Conservation (phyloP, 2,797 vertebrate species). For the Brotula barbata region DNA sequence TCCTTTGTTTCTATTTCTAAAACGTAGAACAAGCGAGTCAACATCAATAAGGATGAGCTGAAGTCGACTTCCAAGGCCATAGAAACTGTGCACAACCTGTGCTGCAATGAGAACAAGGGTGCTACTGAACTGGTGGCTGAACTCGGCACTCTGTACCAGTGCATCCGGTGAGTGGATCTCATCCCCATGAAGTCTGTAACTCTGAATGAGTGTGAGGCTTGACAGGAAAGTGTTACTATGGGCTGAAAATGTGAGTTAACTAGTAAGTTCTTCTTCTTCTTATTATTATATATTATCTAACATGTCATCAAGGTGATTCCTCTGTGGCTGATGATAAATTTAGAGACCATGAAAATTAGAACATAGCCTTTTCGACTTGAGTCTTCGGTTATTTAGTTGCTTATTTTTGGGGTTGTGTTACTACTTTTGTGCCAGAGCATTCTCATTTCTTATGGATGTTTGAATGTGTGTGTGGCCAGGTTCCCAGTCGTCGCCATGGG, state of each 20-base stretch:
- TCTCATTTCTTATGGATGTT: no score
- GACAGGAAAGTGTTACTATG: not conserved
- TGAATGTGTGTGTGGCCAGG: conserved; percentile 69
- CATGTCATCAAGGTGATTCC: no score
- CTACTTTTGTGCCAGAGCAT: no score
- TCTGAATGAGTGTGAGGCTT: no score
- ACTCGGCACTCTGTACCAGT: conserved; percentile 94
- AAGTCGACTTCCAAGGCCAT: conserved; percentile 97
- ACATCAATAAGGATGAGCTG: conserved; percentile 97
- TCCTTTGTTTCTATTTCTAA: not conserved
- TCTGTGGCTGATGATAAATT: no score
- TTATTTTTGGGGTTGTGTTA: no score
- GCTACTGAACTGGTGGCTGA: conserved; percentile 96
- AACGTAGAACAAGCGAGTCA: conserved; percentile 92
- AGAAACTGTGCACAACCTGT: conserved; percentile 95
- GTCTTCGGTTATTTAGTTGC: no score
- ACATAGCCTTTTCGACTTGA: no score
- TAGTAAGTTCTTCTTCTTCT: no score
- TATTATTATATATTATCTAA: no score
- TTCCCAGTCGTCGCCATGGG: conserved; percentile 99
- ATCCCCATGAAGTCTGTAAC: not conserved
- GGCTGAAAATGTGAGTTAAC: no score
- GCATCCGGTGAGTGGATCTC: conserved; percentile 85
- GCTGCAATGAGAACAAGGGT: conserved; percentile 99
- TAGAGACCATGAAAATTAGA: no score